These are phyloP conservation scores for Venturia canescens DNA, from an alignment of 1,140 invertebrate genomes.

Conservation along the genomic window DNA sequence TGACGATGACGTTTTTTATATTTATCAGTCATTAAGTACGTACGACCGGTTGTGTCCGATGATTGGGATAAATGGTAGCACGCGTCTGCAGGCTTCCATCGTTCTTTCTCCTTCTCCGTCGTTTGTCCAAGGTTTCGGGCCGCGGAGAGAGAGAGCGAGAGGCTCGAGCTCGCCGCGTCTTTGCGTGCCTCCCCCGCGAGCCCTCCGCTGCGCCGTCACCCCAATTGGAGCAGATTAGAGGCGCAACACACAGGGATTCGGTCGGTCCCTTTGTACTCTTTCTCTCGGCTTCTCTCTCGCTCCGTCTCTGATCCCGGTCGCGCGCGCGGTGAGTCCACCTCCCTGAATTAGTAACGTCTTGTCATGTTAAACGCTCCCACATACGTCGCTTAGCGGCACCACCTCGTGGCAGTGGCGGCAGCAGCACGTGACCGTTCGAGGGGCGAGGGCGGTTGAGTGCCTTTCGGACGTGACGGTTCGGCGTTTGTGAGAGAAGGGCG, in stretches of 20 bases:
- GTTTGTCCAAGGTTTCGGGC: too few species aligned
- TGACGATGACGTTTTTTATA: slow-evolving; percentile 60
- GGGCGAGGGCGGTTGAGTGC: too few species aligned
- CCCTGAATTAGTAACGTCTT: slow-evolving; percentile 74
- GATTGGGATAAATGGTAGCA: slow-evolving; percentile 76
- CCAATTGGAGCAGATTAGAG: slow-evolving; percentile 74
- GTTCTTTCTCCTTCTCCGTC: slow-evolving; percentile 59
- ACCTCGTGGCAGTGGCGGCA: too few species aligned
- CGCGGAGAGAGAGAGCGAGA: slow-evolving; percentile 15
- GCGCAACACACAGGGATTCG: slow-evolving; percentile 72
- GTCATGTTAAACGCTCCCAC: slow-evolving; percentile 71
- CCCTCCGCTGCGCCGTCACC: slow-evolving; percentile 55
- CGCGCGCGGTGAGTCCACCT: slow-evolving; percentile 62
- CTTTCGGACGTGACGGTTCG: too few species aligned
- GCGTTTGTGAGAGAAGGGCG: too few species aligned
- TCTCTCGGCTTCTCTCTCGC: not conserved
- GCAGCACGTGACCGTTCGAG: slow-evolving; percentile 60
- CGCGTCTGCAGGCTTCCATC: slow-evolving; percentile 66
- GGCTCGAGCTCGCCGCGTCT: not conserved
- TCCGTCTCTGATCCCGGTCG: slow-evolving; percentile 37
- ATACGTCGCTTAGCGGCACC: slow-evolving; percentile 57
- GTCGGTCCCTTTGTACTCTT: slow-evolving; percentile 69
- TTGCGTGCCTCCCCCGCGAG: not conserved
- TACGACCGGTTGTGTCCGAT: slow-evolving; percentile 66
- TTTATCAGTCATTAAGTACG: slow-evolving; percentile 71